A percentile compares a stretch with the other conserved stretches of the same genome.
phyloP scores from a whole-genome alignment of 2,113 vertebrate genomes.

The Chrysemys picta region DNA sequence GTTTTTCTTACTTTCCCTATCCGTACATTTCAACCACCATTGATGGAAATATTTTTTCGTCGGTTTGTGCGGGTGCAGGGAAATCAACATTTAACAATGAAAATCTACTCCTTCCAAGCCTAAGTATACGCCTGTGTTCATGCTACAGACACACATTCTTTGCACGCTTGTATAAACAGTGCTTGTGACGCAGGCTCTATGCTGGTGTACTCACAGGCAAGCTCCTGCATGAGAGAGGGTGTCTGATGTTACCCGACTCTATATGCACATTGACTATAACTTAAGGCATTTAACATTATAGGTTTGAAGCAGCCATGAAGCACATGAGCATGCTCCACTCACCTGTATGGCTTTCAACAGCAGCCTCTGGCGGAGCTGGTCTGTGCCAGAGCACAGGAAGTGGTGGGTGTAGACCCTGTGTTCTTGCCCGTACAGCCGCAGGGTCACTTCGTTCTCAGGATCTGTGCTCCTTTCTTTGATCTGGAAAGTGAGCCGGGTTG shows the following conservation, averaged over 20 bases:
- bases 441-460: constrained; percentile 52
- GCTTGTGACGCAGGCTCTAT: neutral
- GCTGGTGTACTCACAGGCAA: neutral
- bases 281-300: neutral
- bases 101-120: neutral
- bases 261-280: neutral
- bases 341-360: constrained; percentile 69
- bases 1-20: neutral
- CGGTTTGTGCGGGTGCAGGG: neutral
- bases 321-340: neutral
- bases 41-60: neutral
- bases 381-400: constrained; percentile 88
- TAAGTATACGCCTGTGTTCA: neutral
- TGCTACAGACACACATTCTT: neutral
- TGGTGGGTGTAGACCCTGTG: constrained; percentile 89
- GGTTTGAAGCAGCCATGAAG: neutral
- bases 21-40: neutral
- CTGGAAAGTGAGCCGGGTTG: constrained; percentile 89
- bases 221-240: neutral
- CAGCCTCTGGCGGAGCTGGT: constrained; percentile 83
- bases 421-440: constrained; percentile 83
- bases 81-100: neutral
- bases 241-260: neutral
- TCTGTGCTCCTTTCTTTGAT: constrained; percentile 75
- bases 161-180: neutral